These are phyloP conservation scores for Alces alces DNA, from an alignment of 2,113 vertebrate genomes.

Conservation along the genomic window DNA sequence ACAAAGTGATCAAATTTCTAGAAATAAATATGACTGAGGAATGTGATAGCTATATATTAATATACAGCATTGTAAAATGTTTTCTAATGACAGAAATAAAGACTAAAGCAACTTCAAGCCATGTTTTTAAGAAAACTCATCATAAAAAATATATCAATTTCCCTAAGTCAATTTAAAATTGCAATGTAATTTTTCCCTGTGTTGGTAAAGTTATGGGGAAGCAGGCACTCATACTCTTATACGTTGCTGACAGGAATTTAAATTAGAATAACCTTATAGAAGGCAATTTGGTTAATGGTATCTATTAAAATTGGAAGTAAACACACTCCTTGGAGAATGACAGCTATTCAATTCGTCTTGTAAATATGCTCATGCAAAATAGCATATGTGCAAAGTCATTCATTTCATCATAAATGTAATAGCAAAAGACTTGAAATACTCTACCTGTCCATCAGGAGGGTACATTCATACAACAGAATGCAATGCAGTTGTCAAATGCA, in stretches of 20 bases:
- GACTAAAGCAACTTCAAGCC: background rate
- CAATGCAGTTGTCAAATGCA: background rate
- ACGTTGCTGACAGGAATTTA: background rate
- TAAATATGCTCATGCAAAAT: background rate
- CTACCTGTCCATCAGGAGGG: background rate
- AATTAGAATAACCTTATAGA: background rate
- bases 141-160: background rate
- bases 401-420: background rate
- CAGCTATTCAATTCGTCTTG: background rate
- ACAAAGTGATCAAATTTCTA: background rate
- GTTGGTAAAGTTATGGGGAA: background rate
- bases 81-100: background rate
- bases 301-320: background rate
- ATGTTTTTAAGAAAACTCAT: background rate
- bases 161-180: background rate
- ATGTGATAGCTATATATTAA: background rate
- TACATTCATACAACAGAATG: background rate
- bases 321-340: background rate
- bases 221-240: background rate
- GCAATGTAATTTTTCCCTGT: background rate
- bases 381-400: background rate
- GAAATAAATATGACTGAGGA: background rate
- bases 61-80: background rate
- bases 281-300: background rate
- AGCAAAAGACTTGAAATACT: background rate